Evolutionary conservation across 1,140 invertebrate species (phyloP).

Genomic region (Heliothis virescens): DNA sequence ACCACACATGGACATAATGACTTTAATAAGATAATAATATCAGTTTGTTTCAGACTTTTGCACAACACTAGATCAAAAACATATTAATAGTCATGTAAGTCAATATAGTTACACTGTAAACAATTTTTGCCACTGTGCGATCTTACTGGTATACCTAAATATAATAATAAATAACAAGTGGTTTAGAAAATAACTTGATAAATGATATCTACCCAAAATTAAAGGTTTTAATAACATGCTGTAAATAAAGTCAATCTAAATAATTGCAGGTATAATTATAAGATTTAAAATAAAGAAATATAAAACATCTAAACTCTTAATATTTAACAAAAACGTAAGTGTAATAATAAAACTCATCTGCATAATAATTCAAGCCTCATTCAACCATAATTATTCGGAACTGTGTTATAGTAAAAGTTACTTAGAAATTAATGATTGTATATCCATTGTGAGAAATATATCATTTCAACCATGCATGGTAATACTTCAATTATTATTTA

Average conservation of each 20-base stretch:
- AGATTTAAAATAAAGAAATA: slow-evolving; percentile 28
- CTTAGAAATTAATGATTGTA: slow-evolving; percentile 24
- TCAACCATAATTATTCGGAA: slow-evolving; percentile 20
- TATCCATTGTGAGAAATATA: slow-evolving; percentile 26
- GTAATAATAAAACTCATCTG: slow-evolving; percentile 20
- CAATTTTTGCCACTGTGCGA: neutral
- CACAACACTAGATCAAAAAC: neutral
- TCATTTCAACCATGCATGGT: slow-evolving; percentile 25
- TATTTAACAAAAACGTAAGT: slow-evolving; percentile 26
- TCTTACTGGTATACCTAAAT: neutral
- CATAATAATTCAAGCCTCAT: slow-evolving; percentile 23
- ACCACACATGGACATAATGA: slow-evolving; percentile 26
- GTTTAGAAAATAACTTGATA: neutral
- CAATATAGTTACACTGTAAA: neutral
- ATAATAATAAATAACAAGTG: slow-evolving; percentile 10
- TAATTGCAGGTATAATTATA: slow-evolving; percentile 13
- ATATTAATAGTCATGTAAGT: neutral
- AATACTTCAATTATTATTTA: slow-evolving; percentile 28
- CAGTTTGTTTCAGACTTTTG: slow-evolving; percentile 15
- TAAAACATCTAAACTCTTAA: slow-evolving; percentile 27
- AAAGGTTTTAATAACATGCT: slow-evolving; percentile 5
- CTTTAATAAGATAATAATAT: slow-evolving; percentile 2
- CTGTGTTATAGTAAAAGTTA: neutral
- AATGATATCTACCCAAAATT: neutral
- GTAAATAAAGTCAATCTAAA: slow-evolving; percentile 30